Base-by-base conservation (phyloP, 2,888 invertebrate species). In the Aromia moschata region DNA sequence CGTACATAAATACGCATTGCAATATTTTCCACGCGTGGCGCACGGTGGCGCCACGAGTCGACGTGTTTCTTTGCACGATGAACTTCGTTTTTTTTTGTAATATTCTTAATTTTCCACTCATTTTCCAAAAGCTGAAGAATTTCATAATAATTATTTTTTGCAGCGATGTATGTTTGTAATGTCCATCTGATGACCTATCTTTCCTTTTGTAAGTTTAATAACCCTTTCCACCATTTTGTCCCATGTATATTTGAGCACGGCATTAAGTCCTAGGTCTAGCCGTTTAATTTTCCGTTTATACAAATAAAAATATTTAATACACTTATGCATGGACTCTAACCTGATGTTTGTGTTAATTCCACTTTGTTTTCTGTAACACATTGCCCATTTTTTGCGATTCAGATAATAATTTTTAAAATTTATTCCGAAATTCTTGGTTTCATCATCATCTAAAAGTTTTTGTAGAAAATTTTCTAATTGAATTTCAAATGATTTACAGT, bases 241-340 rank as follows among this genome's bases (percentile, higher is more conserved):
- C 11, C 47, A 12, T n/a, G 33, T n/a, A 7, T 16, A 47, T 18
- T 47, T 36, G 2, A 33, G 33, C 11, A 47, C 3, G 2, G 11
- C 15, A 47, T 47, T 9, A 5, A 47, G n/a, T 2, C 31, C 11
- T n/a, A 47, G 56, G 25, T 61, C 57, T 3, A 61, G 14, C 7
- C 57, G 33, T 44, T 44, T 41, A 9, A 20, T 15, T 11, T 49
- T 36, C 14, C 44, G 54, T 17, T 41, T 31, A 11, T 55, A 36
- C 7, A 56, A 37, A 16, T 62, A 62, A 14, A 56, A 40, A 18
- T 58, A 53, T 30, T 58, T 56, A 1, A 62, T 20, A 2, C 33
- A 52, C 18, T 40, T 54, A 43, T 58, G 62, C 52, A 58, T 38
- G 7, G 41, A 37, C 12, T 62, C 62, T 1, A 62, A 30, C 11